phyloP scores from a whole-genome alignment of 2,888 invertebrate species.

The Caradrina kadenii region DNA sequence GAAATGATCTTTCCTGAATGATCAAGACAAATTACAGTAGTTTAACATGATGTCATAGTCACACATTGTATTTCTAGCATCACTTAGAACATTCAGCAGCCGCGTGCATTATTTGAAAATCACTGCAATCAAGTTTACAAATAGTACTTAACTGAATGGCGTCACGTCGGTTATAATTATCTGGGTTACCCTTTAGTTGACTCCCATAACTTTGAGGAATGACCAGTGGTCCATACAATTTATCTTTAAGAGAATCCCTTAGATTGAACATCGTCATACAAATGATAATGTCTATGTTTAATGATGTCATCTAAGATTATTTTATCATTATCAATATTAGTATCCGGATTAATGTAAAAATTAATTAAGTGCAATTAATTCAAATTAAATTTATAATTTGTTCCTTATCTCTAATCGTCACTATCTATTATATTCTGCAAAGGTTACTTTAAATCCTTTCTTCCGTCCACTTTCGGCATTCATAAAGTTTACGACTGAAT shows the following conservation, averaged over 20 bases:
- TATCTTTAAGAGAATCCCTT: conserved; percentile 25
- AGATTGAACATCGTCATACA: conserved; percentile 1
- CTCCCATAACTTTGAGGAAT: conserved; percentile 49
- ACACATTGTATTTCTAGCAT: conserved; percentile 31
- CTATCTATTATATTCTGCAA: conserved; percentile 6
- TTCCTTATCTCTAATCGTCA: not conserved
- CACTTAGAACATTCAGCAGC: conserved; percentile 41
- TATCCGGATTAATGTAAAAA: not conserved
- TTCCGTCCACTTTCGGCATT: conserved; percentile 46
- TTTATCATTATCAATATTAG: not conserved
- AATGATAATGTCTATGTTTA: not conserved
- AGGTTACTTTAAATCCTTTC: conserved; percentile 25
- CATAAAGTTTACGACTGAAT: conserved; percentile 44
- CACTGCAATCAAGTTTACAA: conserved; percentile 55
- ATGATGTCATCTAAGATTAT: not conserved
- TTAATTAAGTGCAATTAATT: not conserved
- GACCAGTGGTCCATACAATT: conserved; percentile 30
- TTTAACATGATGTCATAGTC: conserved; percentile 54
- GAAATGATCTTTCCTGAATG: conserved; percentile 48
- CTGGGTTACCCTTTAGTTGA: conserved; percentile 52
- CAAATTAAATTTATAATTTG: not conserved
- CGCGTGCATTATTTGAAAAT: conserved; percentile 43
- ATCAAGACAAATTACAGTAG: conserved; percentile 52
- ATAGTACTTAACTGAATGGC: conserved; percentile 45
- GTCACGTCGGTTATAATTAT: conserved; percentile 56